Base-by-base conservation (phyloP, 2,113 vertebrate genomes). In the Casuarius casuarius region DNA sequence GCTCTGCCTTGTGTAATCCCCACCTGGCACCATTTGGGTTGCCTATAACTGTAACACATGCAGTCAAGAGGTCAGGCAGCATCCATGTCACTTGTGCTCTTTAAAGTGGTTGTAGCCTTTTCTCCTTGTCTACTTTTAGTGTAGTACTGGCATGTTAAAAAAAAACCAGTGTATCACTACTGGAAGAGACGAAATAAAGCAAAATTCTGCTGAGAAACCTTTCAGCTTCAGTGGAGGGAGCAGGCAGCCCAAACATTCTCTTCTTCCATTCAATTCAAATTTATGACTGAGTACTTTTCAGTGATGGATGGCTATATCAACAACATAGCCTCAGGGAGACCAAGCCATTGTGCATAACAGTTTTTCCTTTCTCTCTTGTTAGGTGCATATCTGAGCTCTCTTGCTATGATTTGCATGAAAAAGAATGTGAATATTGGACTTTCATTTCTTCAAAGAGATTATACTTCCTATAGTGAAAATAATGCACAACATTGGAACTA, bases 1-100 rank as follows among this genome's bases (percentile, higher is more conserved):
- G 82, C 49, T 84, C 59, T 84, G 89, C 86, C 86, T 82, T 88
- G 35, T 92, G 58, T 89, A 92, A 95, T 93, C 90, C 70, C 95
- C 97, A 97, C 97, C 96, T 98, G 97, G 95, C 73, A 94, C 94
- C 65, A 78, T 83, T 86, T 86, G 46, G 10, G 38, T 67, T 70
- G 84, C 77, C 62, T 88, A 46, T 65, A 83, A 89, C 84, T 87
- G 35, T 82, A 80, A 75, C 76, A 89, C 18, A 28, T 12, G 21
- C 22, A 82, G 42, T 80, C 74, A 68, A 85, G 92, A 90, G 92
- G 85, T 87, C 95, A 97, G 82, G 84, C 95, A 97, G 84, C 29
- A 73, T 40, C 83, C 31, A 48, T 83, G 73, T 87, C 89, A 65
- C n/a, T 92, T 63, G 8, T 83, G 44, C 71, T 90, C 35, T 92